Evolutionary conservation across 35 echinoderm and acorn worm genomes (phyloP).

Genomic region (Chiridota heheva): DNA sequence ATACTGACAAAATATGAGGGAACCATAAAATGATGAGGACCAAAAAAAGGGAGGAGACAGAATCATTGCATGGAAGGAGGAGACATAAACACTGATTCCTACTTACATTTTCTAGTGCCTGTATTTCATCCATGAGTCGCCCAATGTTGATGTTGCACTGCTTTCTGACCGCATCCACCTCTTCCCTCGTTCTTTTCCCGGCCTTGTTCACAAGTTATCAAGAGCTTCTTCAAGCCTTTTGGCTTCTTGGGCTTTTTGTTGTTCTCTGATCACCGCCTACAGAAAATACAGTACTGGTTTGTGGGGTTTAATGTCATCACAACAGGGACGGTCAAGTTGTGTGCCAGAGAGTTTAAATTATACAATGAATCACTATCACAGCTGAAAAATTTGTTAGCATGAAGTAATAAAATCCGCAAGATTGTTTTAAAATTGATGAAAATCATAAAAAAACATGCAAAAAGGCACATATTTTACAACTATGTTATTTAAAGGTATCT

Average conservation of each 20-base stretch:
- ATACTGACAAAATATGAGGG: too few relatives aligned
- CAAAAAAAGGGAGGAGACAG: background rate
- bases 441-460: too few relatives aligned
- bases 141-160: constrained; percentile 93
- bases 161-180: constrained; percentile 86
- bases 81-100: background rate
- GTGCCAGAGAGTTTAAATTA: background rate
- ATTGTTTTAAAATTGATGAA: too few relatives aligned
- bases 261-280: constrained; percentile 83
- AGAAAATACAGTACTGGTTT: too few relatives aligned
- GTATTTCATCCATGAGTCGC: constrained; percentile 94
- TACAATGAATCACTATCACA: background rate
- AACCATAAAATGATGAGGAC: constrained; percentile 2
- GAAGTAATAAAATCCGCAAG: background rate
- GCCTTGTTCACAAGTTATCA: constrained; percentile 84
- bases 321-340: too few relatives aligned
- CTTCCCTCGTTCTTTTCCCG: constrained; percentile 73
- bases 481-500: too few relatives aligned
- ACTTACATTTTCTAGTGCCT: constrained; percentile 87
- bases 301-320: too few relatives aligned
- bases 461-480: too few relatives aligned
- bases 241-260: constrained; percentile 73
- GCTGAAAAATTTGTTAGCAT: background rate
- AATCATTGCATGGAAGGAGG: too few relatives aligned
- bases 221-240: constrained; percentile 66